A percentile compares a stretch with the other conserved stretches of the same genome.
Conservation (phyloP, 2,797 vertebrate genomes). For the Coregonus sp. region DNA sequence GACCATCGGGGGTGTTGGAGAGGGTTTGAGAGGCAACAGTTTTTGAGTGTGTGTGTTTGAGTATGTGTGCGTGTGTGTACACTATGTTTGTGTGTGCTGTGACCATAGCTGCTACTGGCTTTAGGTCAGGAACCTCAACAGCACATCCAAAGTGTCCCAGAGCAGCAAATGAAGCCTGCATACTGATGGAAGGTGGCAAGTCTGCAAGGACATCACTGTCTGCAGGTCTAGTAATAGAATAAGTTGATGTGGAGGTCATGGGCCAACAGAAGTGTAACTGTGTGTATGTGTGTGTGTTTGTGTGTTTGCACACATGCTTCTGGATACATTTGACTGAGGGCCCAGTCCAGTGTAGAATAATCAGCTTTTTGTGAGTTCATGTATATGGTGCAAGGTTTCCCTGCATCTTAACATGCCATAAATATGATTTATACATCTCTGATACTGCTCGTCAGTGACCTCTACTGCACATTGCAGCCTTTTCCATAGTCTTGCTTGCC, state of each 20-base stretch:
- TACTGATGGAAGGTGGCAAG: background rate
- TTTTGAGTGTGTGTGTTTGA: constrained; percentile 5
- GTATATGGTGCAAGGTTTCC: constrained; percentile 11
- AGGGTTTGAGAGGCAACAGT: constrained; percentile 24
- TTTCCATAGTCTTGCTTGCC: background rate
- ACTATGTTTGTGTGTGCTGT: background rate
- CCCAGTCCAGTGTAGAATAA: constrained; percentile 10
- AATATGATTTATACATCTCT: background rate
- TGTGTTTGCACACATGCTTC: no score
- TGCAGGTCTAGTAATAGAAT: background rate
- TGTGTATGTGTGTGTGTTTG: constrained; percentile 12
- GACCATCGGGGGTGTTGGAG: constrained; percentile 2
- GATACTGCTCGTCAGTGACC: background rate
- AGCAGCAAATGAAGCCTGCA: background rate
- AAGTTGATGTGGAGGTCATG: background rate
- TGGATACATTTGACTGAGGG: constrained; percentile 2
- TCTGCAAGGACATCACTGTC: background rate
- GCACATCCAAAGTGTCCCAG: background rate
- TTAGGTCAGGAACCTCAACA: background rate
- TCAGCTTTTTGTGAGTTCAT: constrained; percentile 27
- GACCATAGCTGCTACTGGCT: background rate
- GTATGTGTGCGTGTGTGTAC: constrained; percentile 9
- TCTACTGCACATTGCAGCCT: background rate
- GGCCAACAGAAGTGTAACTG: background rate
- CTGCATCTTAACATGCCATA: constrained; percentile 6